Evolutionary conservation across 2,888 invertebrate species (phyloP).

Genomic region (Diploptera punctata): DNA sequence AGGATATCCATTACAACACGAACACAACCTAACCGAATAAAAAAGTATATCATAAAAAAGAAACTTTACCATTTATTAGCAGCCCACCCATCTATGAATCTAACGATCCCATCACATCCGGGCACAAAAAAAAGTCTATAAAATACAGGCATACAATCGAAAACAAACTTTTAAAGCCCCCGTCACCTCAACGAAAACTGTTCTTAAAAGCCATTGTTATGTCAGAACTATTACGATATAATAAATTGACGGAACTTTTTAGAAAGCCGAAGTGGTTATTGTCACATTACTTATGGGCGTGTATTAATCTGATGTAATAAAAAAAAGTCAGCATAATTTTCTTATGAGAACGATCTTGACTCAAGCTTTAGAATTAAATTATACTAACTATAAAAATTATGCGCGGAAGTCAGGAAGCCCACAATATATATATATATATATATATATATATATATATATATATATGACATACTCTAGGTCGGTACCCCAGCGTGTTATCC

Average conservation of each 20-base stretch:
- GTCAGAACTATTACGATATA: constrained; percentile 16
- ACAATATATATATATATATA: too few species aligned
- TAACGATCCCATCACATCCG: background rate
- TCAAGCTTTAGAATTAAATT: too few species aligned
- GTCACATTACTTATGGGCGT: background rate
- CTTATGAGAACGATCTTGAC: too few species aligned
- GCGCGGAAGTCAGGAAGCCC: too few species aligned
- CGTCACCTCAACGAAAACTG: background rate
- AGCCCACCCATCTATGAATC: constrained; percentile 28
- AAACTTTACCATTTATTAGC: constrained; percentile 8
- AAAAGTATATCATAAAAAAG: constrained; percentile 26
- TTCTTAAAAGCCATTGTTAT: background rate
- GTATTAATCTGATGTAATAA: too few species aligned
- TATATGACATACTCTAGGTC: too few species aligned
- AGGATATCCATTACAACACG: constrained; percentile 23
- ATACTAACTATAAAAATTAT: too few species aligned
- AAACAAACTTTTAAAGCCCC: constrained; percentile 3
- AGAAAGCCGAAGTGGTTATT: background rate
- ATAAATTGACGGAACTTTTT: constrained; percentile 1
- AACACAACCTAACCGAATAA: constrained; percentile 2
- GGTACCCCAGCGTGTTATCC: too few species aligned
- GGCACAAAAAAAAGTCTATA: constrained; percentile 8
- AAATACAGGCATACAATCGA: background rate
- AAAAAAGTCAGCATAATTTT: too few species aligned
- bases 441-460: too few species aligned